Evolutionary conservation across 2,888 invertebrate species (phyloP), one percentile per base, ranked within the genome.

Genomic region (Ptychoptera contaminata): DNA sequence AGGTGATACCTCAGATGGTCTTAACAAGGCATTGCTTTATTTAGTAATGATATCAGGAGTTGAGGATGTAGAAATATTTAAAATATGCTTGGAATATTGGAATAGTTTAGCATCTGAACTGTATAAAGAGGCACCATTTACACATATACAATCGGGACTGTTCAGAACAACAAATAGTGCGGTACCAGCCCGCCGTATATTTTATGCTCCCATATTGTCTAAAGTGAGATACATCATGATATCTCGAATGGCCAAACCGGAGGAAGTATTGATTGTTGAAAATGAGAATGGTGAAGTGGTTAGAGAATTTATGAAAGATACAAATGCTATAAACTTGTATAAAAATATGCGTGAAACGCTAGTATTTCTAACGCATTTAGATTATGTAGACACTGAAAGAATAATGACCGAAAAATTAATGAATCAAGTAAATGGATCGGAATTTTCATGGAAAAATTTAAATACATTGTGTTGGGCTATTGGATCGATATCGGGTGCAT

Each of bases 391-490:
- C 63, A 98, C 98, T 10, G 98, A 98, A 69, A 74, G 86, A 54
- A 96, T 99, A 50, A 98, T 99, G 98, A 97, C 97, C 46, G 90
- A 94, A 56, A 98, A 98, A 62, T 70, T 99, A 23, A 86, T 92
- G 58, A 93, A 94, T 64, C 98, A 98, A 72, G 96, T 99, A 3
- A 94, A 94, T 68, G 97, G 97, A 7, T 76, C 79, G 30, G 98
- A 99, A 65, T 99, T 98, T 90, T 97, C 97, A 8, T 99, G 98
- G 98, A 97, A 97, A 67, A 98, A 98, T 68, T 73, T 99, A 45
- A 99, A 99, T 62, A 97, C 98, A 40, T 75, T 98, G 34, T 98
- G 98, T 62, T 98, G 98, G 98, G 98, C 98, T 8, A 97, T 98
- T 58, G 98, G 98, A 40, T 94, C 94, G 46, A 97, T 97, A 61